phyloP scores from a whole-genome alignment of 2,113 vertebrate species.

The Sula dactylatra region DNA sequence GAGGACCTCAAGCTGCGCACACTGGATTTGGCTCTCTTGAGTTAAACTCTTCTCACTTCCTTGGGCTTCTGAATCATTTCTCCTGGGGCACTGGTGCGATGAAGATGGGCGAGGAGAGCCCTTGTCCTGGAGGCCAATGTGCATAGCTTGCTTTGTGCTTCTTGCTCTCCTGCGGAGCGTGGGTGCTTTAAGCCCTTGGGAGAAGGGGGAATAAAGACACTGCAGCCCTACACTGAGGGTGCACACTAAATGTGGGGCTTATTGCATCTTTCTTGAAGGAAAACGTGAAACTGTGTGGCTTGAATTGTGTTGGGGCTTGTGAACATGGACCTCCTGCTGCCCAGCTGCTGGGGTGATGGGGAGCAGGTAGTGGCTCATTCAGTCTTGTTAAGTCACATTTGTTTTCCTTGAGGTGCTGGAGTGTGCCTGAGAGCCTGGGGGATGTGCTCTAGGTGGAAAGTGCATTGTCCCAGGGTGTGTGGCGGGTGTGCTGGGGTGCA shows the following conservation, averaged over 20 bases:
- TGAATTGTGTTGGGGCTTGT: not conserved
- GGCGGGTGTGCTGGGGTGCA: rapidly evolving
- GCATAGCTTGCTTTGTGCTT: not conserved
- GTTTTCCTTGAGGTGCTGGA: not conserved
- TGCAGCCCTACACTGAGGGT: not conserved
- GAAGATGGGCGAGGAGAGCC: not conserved
- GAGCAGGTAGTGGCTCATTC: not conserved
- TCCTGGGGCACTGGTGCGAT: no score
- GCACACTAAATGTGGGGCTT: rapidly evolving
- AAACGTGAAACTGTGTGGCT: rapidly evolving
- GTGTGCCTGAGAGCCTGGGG: not conserved
- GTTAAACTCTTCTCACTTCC: rapidly evolving
- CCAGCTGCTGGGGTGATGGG: not conserved
- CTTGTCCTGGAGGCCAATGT: not conserved
- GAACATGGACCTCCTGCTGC: not conserved
- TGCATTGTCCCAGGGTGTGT: rapidly evolving
- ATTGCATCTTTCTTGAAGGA: not conserved
- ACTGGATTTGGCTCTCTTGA: not conserved
- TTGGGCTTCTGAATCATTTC: rapidly evolving
- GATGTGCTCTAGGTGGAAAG: not conserved
- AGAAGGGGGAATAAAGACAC: not conserved
- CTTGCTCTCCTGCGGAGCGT: not conserved
- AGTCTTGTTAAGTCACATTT: rapidly evolving
- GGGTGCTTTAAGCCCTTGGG: not conserved
- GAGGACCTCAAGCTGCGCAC: rapidly evolving